Base-by-base conservation (phyloP, 2,797 vertebrate species). In the Melanotaenia pygmaea region DNA sequence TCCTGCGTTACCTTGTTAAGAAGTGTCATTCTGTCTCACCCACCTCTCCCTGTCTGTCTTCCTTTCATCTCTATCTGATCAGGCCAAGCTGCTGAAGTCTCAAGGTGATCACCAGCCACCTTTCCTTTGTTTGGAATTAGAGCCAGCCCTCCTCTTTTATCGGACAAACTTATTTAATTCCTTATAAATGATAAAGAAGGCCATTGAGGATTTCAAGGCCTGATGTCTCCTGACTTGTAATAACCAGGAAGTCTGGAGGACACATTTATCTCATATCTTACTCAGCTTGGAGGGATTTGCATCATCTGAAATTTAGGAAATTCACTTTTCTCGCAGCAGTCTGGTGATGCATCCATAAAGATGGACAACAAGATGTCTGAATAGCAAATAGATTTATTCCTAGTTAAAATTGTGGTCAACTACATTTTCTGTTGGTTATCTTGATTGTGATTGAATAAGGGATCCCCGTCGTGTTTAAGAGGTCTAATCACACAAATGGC, bases 1-100 rank as follows among this genome's bases (percentile, higher is more conserved):
- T 61, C 70, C 16, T 73, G 60, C 72, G 76, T 78, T 84, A 83
- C 77, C 82, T 85, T 88, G 85, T 88, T 87, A 88, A 80, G 70
- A 81, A 70, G 64, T 81, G 81, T 86, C 84, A 77, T 77, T 77
- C 81, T 66, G 67, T 69, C 74, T 58, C 59, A 3, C 73, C 60
- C 50, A 20, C 61, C 63, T 47, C 65, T 76, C 28, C 47, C 57
- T 57, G 60, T 73, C 76, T 70, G 64, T 74, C 63, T 62, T 54
- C 57, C 72, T 83, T 84, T 87, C 58, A 88, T 86, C 83, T 82
- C 74, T 72, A 85, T 88, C 64, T 64, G 76, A 88, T 87, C 79
- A 73, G 73, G 65, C 59, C 67, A 24, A 22, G 32, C 68, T 63
- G 37, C 70, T 59, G 28, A 74, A 82, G 80, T 88, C 76, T 90